Conservation (phyloP, 2,113 vertebrate genomes). For the Trogon surrucura region DNA sequence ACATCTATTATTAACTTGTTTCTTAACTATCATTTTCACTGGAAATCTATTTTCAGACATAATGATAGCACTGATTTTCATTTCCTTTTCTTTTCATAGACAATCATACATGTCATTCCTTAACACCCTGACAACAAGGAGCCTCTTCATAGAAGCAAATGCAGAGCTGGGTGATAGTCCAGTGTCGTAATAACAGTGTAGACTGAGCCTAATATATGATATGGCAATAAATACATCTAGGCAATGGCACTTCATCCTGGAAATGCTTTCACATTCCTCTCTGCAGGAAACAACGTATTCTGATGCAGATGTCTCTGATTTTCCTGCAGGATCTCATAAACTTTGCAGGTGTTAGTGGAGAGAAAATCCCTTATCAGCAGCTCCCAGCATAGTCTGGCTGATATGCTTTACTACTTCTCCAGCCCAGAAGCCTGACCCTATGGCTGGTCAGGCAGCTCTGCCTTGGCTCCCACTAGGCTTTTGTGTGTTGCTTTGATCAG, state of each 20-base stretch:
- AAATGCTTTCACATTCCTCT: constrained; percentile 26
- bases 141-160: neutral
- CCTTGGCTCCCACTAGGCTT: constrained; percentile 17
- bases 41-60: neutral
- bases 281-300: constrained; percentile 56
- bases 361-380: constrained; percentile 1
- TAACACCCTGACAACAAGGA: neutral
- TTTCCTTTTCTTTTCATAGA: neutral
- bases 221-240: constrained; percentile 62
- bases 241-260: neutral
- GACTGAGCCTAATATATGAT: constrained; percentile 25
- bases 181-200: neutral
- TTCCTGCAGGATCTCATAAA: constrained; percentile 63
- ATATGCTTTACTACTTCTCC: neutral
- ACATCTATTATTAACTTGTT: neutral
- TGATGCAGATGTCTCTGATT: constrained; percentile 63
- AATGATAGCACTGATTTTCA: neutral
- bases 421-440: neutral
- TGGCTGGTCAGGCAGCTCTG: neutral
- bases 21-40: neutral
- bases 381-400: neutral
- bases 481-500: constrained; percentile 52
- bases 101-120: neutral
- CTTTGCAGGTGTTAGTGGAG: constrained; percentile 36
- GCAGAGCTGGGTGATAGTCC: neutral